Evolutionary conservation across 1,140 invertebrate genomes (phyloP), one percentile per base, ranked within the genome.

Genomic region (Zaprionus tsacasi): DNA sequence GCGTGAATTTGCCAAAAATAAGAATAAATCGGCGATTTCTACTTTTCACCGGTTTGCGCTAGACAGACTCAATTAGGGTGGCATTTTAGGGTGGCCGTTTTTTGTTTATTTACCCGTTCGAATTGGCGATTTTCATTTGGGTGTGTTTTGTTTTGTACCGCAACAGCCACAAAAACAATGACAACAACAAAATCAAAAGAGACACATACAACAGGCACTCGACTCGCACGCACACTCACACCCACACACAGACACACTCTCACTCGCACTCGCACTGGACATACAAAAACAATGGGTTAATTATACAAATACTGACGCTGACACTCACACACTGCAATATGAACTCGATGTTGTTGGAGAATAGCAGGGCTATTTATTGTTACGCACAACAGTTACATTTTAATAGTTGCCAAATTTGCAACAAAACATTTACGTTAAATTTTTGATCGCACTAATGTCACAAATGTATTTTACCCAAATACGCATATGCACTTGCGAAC

Each of bases 81-180:
- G 11, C 21, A 55, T 17, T 30, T 61, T 60, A 45, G 45, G 50
- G 56, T 73, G 64, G 33, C 50, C 35, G 17, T 64, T 38, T 52
- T 57, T 52, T 52, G 48, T 56, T 67, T 64, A 27, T 52, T 54
- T 17, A 68, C 43, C 21, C 36, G 25, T 40, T 33, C 17, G 17
- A 43, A 54, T 6, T 57, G 17, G 12, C n/a, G 38, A 67, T 30
- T 27, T 40, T 76, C 57, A 61, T 72, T 76, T 76, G 74, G 74
- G 74, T 72, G 74, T 76, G 74, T 76, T 76, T 76, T 76, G 74
- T 76, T 76, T 76, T 76, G 74, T 70, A 76, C 70, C 63, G 74
- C 74, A 76, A 58, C 55, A 38, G 38, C 58, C 33, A 70, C 71
- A 63, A 74, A 40, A 69, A 74, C 57, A 56, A 73, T 25, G 50